phyloP scores from a whole-genome alignment of 1,140 invertebrate species.

The Oedothorax gibbosus region DNA sequence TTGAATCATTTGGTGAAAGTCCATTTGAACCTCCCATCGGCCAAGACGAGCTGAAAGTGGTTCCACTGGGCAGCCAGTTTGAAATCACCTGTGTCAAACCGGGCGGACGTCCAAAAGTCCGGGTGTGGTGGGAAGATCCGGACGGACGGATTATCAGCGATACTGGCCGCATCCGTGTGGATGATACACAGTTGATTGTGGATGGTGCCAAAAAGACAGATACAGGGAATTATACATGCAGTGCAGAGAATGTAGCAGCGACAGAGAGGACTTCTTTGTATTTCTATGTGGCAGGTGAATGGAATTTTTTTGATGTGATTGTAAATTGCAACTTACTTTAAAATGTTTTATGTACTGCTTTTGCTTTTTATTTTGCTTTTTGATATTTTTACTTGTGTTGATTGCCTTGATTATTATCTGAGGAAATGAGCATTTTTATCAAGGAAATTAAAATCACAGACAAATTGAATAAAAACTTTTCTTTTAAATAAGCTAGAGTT shows the following conservation, averaged over 20 bases:
- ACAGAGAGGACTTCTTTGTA: conserved; percentile 59
- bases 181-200: conserved; percentile 76
- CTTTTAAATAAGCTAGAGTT: no score
- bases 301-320: no score
- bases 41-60: conserved; percentile 71
- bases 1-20: conserved; percentile 63
- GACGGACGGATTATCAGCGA: conserved; percentile 74
- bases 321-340: no score
- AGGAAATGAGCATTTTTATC: no score
- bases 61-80: conserved; percentile 74
- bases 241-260: conserved; percentile 65
- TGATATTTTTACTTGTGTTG: no score
- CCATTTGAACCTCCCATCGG: conserved; percentile 70
- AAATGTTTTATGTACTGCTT: neutral
- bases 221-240: conserved; percentile 66
- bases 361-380: no score
- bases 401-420: no score
- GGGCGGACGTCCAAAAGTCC: conserved; percentile 67
- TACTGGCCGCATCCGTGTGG: conserved; percentile 73
- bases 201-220: conserved; percentile 70
- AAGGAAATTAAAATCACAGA: no score
- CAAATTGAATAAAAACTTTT: no score
- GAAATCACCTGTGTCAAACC: conserved; percentile 76
- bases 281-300: conserved; percentile 60
- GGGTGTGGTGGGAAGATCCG: conserved; percentile 76